A percentile compares a stretch with the other conserved stretches of the same genome.
phyloP scores from a whole-genome alignment of 2,797 vertebrate genomes.

The Arnoldichthys spilopterus region DNA sequence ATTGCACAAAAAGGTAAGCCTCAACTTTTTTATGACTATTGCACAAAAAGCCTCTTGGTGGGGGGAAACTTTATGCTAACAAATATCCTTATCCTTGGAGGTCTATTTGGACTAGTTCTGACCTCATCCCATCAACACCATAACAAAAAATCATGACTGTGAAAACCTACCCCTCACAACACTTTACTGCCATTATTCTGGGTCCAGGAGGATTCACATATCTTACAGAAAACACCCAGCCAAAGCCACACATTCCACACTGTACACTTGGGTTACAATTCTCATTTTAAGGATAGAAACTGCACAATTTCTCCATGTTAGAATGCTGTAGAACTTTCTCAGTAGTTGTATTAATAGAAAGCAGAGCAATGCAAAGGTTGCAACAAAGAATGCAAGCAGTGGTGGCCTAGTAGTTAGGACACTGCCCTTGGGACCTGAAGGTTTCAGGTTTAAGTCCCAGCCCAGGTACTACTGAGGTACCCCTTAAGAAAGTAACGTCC shows the following conservation, averaged over 20 bases:
- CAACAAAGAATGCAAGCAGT: not conserved
- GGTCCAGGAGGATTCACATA: constrained; percentile 22
- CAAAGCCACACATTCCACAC: constrained; percentile 40
- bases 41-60: not conserved
- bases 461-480: too few species aligned
- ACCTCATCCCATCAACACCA: not conserved
- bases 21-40: not conserved
- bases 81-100: not conserved
- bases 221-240: constrained; percentile 26
- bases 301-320: not conserved
- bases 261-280: constrained; percentile 15
- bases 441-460: too few species aligned
- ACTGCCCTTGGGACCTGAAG: too few species aligned
- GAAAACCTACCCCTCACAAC: not conserved
- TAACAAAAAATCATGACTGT: not conserved
- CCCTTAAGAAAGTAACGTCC: too few species aligned
- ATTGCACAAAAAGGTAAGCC: not conserved
- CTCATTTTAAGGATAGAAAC: not conserved
- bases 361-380: not conserved
- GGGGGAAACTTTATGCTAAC: not conserved
- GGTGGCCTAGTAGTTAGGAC: too few species aligned
- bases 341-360: not conserved
- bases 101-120: not conserved
- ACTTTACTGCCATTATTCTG: not conserved
- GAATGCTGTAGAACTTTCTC: not conserved